These are phyloP conservation scores for Bombycilla garrulus DNA, from an alignment of 2,113 vertebrate genomes.

Conservation along the genomic window DNA sequence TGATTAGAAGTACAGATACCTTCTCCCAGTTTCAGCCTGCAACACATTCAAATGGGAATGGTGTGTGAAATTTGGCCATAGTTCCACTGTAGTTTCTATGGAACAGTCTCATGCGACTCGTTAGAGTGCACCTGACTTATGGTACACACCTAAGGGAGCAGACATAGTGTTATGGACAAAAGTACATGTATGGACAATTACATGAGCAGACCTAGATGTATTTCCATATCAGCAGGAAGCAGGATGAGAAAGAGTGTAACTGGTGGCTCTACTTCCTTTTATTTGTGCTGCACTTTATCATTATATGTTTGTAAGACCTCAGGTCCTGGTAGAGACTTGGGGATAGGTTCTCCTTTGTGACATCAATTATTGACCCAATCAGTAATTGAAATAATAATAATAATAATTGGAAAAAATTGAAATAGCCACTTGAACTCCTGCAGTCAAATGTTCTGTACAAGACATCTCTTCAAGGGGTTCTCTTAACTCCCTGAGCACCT, in stretches of 20 bases:
- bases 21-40: neutral
- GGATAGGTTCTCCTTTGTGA: neutral
- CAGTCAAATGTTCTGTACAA: neutral
- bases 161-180: neutral
- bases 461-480: neutral
- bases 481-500: fast-evolving
- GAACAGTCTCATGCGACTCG: fast-evolving
- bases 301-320: neutral
- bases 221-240: neutral
- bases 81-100: neutral
- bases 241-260: neutral
- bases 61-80: neutral
- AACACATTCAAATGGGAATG: neutral
- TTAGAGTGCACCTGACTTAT: neutral
- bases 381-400: neutral
- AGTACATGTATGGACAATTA: neutral
- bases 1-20: neutral
- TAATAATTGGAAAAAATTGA: no score
- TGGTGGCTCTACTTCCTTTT: neutral
- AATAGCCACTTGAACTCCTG: neutral
- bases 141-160: neutral
- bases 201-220: neutral
- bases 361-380: no score
- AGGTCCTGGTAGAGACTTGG: neutral
- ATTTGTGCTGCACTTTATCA: neutral